Percentiles rank a stretch among this genome's conserved stretches.
These are phyloP conservation scores for Hylaeus volcanicus DNA, from an alignment of 1,140 invertebrate genomes.

Conservation along the genomic window DNA sequence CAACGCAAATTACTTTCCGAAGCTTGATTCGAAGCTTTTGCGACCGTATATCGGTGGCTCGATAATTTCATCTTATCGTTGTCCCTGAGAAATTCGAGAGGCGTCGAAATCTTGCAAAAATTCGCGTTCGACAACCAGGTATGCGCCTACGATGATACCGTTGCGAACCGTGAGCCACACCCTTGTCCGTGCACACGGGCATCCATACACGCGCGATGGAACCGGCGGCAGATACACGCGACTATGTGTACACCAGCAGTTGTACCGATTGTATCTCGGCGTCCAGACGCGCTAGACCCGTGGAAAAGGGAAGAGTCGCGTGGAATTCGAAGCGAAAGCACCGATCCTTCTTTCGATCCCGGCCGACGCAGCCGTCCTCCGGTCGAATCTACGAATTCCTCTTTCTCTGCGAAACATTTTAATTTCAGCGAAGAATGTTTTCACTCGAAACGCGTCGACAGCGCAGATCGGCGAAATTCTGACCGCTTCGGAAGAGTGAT, in stretches of 20 bases:
- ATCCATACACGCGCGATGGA: slow-evolving; percentile 37
- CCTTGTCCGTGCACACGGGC: slow-evolving; percentile 64
- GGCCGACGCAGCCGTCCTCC: slow-evolving; percentile 1
- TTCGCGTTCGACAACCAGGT: slow-evolving; percentile 68
- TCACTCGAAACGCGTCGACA: background rate
- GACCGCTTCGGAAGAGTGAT: background rate
- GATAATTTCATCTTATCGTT: too few species aligned
- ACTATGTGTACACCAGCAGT: slow-evolving; percentile 32
- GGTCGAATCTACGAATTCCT: slow-evolving; percentile 31
- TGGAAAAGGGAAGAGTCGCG: slow-evolving; percentile 40
- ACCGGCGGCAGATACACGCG: slow-evolving; percentile 39
- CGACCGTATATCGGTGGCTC: too few species aligned
- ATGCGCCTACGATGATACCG: slow-evolving; percentile 74
- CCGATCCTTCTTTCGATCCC: slow-evolving; percentile 23
- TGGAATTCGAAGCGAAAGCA: slow-evolving; percentile 49
- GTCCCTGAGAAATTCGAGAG: too few species aligned
- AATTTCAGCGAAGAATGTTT: background rate
- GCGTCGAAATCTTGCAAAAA: slow-evolving; percentile 1
- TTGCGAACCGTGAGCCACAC: slow-evolving; percentile 74
- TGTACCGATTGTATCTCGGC: slow-evolving; percentile 62
- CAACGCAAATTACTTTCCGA: too few species aligned
- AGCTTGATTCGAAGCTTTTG: too few species aligned
- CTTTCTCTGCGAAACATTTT: background rate
- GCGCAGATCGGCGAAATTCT: background rate
- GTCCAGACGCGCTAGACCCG: slow-evolving; percentile 39